Percentiles rank a stretch among this genome's conserved stretches.
Evolutionary conservation across 2,113 vertebrate species (phyloP).

Genomic region (Charadrius vociferus): DNA sequence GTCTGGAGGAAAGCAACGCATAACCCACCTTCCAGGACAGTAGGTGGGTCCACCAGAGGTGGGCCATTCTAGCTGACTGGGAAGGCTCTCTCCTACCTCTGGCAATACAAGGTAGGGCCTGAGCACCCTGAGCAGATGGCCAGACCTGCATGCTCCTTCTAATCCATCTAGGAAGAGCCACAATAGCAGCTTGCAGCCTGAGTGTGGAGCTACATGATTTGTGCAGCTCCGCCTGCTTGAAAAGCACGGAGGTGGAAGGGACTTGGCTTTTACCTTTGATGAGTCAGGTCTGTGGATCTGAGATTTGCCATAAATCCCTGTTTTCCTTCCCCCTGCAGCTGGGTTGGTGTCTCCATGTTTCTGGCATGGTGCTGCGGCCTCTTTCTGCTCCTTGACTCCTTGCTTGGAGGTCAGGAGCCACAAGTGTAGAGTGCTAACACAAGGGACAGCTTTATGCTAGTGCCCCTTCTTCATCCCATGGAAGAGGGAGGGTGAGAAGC

Average conservation of each 20-base stretch:
- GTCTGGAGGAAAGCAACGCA: not conserved
- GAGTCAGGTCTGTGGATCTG: not conserved
- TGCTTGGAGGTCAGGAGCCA: not conserved
- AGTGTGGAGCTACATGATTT: not conserved
- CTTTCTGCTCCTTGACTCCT: not conserved
- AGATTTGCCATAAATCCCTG: not conserved
- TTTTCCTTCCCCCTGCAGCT: not conserved
- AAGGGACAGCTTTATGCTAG: not conserved
- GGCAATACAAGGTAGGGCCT: not conserved
- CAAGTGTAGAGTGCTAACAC: too few relatives aligned
- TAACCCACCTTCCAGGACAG: not conserved
- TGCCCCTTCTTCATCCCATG: not conserved
- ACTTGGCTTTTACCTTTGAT: not conserved
- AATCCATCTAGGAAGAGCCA: not conserved
- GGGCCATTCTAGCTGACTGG: not conserved
- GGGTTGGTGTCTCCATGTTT: not conserved
- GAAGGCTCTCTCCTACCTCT: not conserved
- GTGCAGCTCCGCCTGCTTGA: not conserved
- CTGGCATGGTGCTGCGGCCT: not conserved
- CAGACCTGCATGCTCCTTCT: not conserved
- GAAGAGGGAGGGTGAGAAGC: not conserved
- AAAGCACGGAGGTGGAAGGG: not conserved
- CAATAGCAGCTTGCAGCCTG: not conserved
- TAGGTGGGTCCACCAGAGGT: not conserved
- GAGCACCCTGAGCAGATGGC: not conserved